A percentile compares a stretch with the other conserved stretches of the same genome.
Evolutionary conservation across 1,140 invertebrate species (phyloP).

Genomic region (Penaeus indicus): DNA sequence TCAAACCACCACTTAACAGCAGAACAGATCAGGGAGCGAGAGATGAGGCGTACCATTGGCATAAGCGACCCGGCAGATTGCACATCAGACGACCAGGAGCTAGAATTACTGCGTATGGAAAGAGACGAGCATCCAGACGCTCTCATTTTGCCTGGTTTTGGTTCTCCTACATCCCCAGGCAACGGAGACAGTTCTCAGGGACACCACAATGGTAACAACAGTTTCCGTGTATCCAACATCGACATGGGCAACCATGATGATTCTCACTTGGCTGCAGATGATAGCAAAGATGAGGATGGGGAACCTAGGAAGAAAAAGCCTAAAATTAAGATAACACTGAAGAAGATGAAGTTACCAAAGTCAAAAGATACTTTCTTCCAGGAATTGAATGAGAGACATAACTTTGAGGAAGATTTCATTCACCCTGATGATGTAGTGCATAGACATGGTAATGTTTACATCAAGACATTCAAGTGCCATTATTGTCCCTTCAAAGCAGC

Average conservation of each 20-base stretch:
- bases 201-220: slow-evolving; percentile 52
- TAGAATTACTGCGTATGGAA: slow-evolving; percentile 73
- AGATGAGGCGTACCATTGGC: slow-evolving; percentile 71
- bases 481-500: slow-evolving; percentile 74
- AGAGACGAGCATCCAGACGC: slow-evolving; percentile 65
- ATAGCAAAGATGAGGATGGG: slow-evolving; percentile 66
- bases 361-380: slow-evolving; percentile 63
- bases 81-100: slow-evolving; percentile 69
- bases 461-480: slow-evolving; percentile 72
- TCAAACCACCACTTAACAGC: slow-evolving; percentile 82
- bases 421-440: slow-evolving; percentile 73
- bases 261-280: slow-evolving; percentile 67
- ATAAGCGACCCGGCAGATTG: slow-evolving; percentile 60
- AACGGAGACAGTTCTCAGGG: slow-evolving; percentile 32
- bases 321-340: slow-evolving; percentile 67
- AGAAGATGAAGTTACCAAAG: slow-evolving; percentile 67
- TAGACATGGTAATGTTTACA: slow-evolving; percentile 72
- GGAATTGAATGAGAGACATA: slow-evolving; percentile 67
- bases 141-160: slow-evolving; percentile 50
- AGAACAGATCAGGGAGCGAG: slow-evolving; percentile 73
- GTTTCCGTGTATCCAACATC: slow-evolving; percentile 64
- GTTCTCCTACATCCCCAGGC: slow-evolving; percentile 31
- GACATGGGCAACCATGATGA: slow-evolving; percentile 75
- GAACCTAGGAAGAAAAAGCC: slow-evolving; percentile 66
- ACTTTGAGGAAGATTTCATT: slow-evolving; percentile 71